Percentiles rank a stretch among this genome's conserved stretches.
These are phyloP conservation scores for Chlamydotis undulata DNA, from an alignment of 2,113 vertebrate genomes.

Conservation along the genomic window DNA sequence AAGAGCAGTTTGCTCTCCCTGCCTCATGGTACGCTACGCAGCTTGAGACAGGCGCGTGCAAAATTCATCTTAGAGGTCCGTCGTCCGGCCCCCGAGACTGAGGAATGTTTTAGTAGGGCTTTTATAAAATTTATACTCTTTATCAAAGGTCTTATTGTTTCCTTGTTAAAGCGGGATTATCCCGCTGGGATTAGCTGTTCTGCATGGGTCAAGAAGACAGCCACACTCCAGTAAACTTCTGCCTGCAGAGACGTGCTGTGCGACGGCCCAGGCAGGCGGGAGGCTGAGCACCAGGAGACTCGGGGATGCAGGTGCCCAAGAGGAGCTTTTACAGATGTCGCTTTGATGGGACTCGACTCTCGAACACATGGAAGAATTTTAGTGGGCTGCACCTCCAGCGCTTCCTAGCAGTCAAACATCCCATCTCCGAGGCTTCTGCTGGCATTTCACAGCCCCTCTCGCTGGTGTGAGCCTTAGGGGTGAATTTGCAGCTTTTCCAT, in stretches of 20 bases:
- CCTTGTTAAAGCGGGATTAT: constrained; percentile 37
- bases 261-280: not conserved
- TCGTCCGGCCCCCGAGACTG: not conserved
- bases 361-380: not conserved
- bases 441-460: not conserved
- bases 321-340: not conserved
- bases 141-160: constrained; percentile 27
- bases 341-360: not conserved
- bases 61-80: not conserved
- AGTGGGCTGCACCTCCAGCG: not conserved
- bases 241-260: not conserved
- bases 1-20: not conserved
- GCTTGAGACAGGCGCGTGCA: not conserved
- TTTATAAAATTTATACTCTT: not conserved
- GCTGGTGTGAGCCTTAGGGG: fast-evolving
- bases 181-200: constrained; percentile 17
- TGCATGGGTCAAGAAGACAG: not conserved
- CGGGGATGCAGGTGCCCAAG: not conserved
- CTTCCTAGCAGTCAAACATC: not conserved
- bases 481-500: not conserved
- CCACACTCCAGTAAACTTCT: not conserved
- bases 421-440: not conserved
- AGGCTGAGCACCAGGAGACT: not conserved
- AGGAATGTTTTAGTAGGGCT: not conserved
- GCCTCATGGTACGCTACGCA: not conserved